phyloP scores from a whole-genome alignment of 2,797 vertebrate genomes.

The Serranus cabrilla region DNA sequence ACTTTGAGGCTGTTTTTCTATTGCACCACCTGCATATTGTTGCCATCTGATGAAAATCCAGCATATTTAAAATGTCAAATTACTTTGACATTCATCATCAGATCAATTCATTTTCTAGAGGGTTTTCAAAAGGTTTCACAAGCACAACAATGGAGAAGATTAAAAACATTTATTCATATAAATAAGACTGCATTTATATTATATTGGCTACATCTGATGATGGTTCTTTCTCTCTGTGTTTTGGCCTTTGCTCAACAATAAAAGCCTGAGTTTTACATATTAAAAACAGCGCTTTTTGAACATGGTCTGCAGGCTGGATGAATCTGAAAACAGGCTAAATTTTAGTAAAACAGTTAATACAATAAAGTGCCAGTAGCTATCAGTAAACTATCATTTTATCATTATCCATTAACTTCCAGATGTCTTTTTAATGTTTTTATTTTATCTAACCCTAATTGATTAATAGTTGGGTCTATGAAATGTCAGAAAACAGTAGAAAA shows the following conservation, averaged over 20 bases:
- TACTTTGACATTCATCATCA: neutral
- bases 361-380: neutral
- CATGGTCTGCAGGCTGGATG: neutral
- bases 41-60: neutral
- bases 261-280: neutral
- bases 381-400: too few relatives aligned
- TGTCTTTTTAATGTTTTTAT: too few relatives aligned
- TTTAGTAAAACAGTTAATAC: neutral
- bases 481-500: too few relatives aligned
- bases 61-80: neutral
- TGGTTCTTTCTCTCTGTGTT: neutral
- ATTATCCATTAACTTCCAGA: too few relatives aligned
- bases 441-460: too few relatives aligned
- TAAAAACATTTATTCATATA: neutral
- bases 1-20: neutral
- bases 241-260: neutral
- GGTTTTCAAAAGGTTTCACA: slow-evolving; percentile 6
- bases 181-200: neutral
- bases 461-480: too few relatives aligned
- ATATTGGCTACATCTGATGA: neutral
- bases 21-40: neutral
- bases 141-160: neutral
- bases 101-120: neutral
- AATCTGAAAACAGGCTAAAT: neutral
- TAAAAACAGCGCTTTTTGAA: neutral